Conservation (phyloP, 2,888 invertebrate genomes). For the Caenorhabditis plicata region DNA sequence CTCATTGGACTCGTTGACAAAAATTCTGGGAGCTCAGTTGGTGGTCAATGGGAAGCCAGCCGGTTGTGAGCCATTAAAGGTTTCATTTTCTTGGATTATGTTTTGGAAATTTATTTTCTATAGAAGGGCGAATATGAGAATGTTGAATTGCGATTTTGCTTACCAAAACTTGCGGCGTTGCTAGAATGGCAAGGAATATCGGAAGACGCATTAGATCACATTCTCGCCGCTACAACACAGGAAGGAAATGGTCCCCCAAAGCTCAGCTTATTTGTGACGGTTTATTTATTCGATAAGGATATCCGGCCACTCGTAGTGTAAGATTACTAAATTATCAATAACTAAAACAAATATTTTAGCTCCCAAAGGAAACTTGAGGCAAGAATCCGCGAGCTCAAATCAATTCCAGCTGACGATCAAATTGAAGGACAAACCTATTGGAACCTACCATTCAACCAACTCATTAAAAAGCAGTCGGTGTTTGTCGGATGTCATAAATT, state of each 20-base stretch:
- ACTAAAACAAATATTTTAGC: constrained; percentile 5
- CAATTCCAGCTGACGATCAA: constrained; percentile 31
- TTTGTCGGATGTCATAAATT: constrained; percentile 49
- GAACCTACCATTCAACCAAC: constrained; percentile 48
- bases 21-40: constrained; percentile 43
- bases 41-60: constrained; percentile 46
- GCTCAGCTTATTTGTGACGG: constrained; percentile 44
- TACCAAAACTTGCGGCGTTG: constrained; percentile 54
- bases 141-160: constrained; percentile 58
- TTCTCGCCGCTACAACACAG: constrained; percentile 40
- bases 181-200: constrained; percentile 48
- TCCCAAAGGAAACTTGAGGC: constrained; percentile 45
- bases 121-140: constrained; percentile 60
- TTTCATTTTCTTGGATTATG: constrained; percentile 1
- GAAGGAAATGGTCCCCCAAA: constrained; percentile 42
- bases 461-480: constrained; percentile 40
- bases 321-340: constrained; percentile 1
- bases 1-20: constrained; percentile 33
- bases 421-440: constrained; percentile 43
- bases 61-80: constrained; percentile 47
- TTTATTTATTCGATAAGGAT: constrained; percentile 61
- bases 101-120: constrained; percentile 5
- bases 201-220: constrained; percentile 41
- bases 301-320: constrained; percentile 38
- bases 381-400: constrained; percentile 29